phyloP scores from a whole-genome alignment of 2,888 invertebrate species.

The Augochlorella aurata region DNA sequence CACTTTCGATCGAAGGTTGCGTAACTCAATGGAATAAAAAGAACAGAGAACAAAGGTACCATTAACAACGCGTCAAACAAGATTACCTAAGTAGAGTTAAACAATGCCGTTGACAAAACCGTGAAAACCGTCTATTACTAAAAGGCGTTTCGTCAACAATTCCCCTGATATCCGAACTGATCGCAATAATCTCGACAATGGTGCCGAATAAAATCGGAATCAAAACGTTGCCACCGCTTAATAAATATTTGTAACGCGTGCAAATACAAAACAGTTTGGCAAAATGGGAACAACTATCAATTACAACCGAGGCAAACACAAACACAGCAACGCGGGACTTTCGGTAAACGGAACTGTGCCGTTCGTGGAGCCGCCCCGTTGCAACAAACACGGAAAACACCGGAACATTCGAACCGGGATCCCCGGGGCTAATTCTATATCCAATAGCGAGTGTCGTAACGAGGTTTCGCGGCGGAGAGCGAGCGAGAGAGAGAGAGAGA shows the following conservation, averaged over 20 bases:
- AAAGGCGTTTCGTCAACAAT: background rate
- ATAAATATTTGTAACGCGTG: slow-evolving; percentile 6
- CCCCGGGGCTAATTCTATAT: slow-evolving; percentile 54
- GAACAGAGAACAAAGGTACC: no score
- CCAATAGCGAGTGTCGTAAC: slow-evolving; percentile 54
- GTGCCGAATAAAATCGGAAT: background rate
- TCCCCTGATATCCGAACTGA: background rate
- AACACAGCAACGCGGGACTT: background rate
- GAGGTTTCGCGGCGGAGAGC: slow-evolving; percentile 28
- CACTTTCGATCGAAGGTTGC: no score
- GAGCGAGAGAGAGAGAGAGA: background rate
- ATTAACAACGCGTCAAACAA: no score
- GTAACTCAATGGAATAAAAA: no score
- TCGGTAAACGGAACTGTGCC: background rate
- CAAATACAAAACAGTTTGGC: slow-evolving; percentile 11
- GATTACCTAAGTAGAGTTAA: no score
- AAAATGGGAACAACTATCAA: slow-evolving; percentile 18
- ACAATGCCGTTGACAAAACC: no score
- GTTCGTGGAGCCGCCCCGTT: background rate
- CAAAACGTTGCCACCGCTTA: background rate
- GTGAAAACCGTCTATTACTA: no score
- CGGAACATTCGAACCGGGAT: slow-evolving; percentile 29
- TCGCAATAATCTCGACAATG: slow-evolving; percentile 16
- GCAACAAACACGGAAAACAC: slow-evolving; percentile 19
- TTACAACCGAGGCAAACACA: slow-evolving; percentile 7